Evolutionary conservation across 1,140 invertebrate species (phyloP), one percentile per base, ranked within the genome.

Genomic region (Mamestra configurata): DNA sequence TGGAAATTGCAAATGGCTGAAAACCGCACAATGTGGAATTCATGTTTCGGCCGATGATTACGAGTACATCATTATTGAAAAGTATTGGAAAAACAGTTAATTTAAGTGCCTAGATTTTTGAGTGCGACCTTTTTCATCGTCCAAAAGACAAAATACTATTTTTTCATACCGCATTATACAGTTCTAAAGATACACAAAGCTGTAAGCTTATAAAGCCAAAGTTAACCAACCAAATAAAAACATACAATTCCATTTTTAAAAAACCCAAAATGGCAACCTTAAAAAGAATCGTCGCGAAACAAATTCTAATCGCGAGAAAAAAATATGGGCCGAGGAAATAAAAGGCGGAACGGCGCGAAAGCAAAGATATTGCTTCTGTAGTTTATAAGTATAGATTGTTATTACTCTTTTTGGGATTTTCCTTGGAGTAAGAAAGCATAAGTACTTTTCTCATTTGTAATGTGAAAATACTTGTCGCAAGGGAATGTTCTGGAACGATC

Each of bases 241-340:
- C 27, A 31, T 31, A 31, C 5, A 15, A 15, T 59, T 59, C 55
- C 24, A 27, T 5, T 4, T 59, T 59, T 27, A 59, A 59, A 59
- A 59, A n/a, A n/a, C n/a, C 20, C 22, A 59, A 59, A 13, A 59
- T 4, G 24, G 4, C 24, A 4, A 27, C 22, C 4, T 10, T 59
- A 55, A 22, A 59, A 31, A 59, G 24, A 5, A 59, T 27, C 55
- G 11, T 24, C 6, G 55, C 55, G 55, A 59, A 59, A 59, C 55
- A 59, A 59, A 59, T 59, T 31, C 55, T 59, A 59, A 59, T 59
- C 55, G 55, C 24, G 3, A n/a, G 2, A 57, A 59, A 59, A 24
- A 59, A 27, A 59, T 59, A 59, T 59, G 55, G 55, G 55, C 11
- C 24, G 46, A 11, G 24, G 55, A 15, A n/a, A 59, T 59, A 59